phyloP scores from a whole-genome alignment of 2,113 vertebrate genomes.

The Forbesichthys papilliferus region DNA sequence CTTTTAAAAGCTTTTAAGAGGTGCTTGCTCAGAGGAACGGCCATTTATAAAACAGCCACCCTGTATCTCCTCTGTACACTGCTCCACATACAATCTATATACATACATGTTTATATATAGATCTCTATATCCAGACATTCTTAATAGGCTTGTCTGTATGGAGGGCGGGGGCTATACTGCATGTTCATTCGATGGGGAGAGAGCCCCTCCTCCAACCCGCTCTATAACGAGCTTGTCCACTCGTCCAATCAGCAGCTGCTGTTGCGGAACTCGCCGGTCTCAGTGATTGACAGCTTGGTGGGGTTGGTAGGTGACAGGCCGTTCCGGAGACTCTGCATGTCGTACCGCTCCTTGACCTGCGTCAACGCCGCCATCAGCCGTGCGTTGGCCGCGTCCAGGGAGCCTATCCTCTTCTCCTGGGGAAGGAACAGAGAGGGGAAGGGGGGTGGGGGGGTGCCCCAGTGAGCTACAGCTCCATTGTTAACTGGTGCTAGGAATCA shows the following conservation, averaged over 20 bases:
- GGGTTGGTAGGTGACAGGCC: constrained; percentile 91
- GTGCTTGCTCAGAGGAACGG: no score
- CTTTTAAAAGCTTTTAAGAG: no score
- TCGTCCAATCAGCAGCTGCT: constrained; percentile 88
- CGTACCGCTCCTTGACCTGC: constrained; percentile 96
- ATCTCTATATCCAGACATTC: constrained; percentile 72
- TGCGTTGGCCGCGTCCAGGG: constrained; percentile 92
- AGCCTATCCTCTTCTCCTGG: constrained; percentile 92
- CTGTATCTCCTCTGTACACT: constrained; percentile 76
- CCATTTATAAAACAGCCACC: no score
- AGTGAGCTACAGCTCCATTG: background rate
- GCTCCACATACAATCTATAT: constrained; percentile 55
- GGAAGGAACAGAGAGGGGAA: constrained; percentile 44
- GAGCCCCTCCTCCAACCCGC: background rate
- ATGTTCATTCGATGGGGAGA: constrained; percentile 3
- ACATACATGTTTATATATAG: constrained; percentile 29
- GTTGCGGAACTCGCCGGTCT: constrained; percentile 98
- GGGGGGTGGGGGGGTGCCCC: background rate
- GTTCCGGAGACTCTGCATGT: constrained; percentile 83
- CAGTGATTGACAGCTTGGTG: constrained; percentile 97
- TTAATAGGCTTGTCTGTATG: background rate
- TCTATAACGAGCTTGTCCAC: background rate
- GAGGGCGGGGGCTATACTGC: constrained; percentile 1
- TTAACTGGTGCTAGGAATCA: constrained; percentile 6
- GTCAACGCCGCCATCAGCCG: constrained; percentile 93